These are phyloP conservation scores for Acanthosoma haemorrhoidale DNA, from an alignment of 2,888 invertebrate genomes.

Conservation along the genomic window DNA sequence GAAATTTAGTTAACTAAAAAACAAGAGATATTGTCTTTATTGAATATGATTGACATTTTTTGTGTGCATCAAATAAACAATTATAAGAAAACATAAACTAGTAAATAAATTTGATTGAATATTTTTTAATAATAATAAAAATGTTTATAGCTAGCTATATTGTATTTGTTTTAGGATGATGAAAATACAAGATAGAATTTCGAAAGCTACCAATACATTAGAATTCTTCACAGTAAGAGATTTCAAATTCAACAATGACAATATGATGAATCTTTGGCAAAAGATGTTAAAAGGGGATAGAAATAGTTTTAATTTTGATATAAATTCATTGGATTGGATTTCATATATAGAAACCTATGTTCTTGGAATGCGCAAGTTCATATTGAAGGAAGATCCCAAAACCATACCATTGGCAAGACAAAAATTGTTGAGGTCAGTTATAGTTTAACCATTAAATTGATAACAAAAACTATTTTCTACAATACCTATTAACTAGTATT, in stretches of 20 bases:
- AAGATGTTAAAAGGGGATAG: constrained; percentile 45
- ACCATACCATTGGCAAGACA: constrained; percentile 47
- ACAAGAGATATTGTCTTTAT: too few species aligned
- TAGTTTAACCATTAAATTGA: too few species aligned
- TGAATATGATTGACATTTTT: too few species aligned
- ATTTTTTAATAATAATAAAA: too few species aligned
- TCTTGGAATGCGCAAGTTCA: constrained; percentile 51
- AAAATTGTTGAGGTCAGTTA: constrained; percentile 44
- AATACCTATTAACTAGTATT: too few species aligned
- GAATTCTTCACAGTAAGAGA: constrained; percentile 54
- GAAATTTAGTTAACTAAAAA: too few species aligned
- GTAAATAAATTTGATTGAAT: too few species aligned
- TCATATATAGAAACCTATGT: constrained; percentile 52
- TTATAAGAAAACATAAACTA: too few species aligned
- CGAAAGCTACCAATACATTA: constrained; percentile 49
- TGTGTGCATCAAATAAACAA: too few species aligned
- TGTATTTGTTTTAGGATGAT: constrained; percentile 53
- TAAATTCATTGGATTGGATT: constrained; percentile 50
- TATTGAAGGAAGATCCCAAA: constrained; percentile 51
- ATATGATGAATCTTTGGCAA: constrained; percentile 45
- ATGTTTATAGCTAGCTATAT: too few species aligned
- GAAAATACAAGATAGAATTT: constrained; percentile 50
- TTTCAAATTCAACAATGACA: constrained; percentile 50
- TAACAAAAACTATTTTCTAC: too few species aligned
- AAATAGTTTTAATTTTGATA: constrained; percentile 50